Evolutionary conservation across 2,113 vertebrate species (phyloP).

Genomic region (Etheostoma spectabile): DNA sequence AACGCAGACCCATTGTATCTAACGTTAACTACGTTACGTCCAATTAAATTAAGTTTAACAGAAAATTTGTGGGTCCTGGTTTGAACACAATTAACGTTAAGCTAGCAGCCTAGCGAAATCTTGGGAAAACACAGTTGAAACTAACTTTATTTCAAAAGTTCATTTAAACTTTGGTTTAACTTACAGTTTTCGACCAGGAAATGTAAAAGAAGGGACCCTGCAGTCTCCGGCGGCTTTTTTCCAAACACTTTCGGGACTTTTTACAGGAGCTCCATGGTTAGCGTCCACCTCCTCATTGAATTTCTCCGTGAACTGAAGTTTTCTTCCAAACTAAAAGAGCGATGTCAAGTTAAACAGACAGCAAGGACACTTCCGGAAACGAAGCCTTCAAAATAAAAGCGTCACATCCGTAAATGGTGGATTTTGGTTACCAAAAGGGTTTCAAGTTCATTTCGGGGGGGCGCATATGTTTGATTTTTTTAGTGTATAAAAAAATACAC

Average conservation of each 20-base stretch:
- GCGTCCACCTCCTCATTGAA: constrained; percentile 45
- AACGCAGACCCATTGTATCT: not conserved
- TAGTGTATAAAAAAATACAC: no score
- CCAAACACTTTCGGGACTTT: not conserved
- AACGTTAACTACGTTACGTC: not conserved
- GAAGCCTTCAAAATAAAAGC: constrained; percentile 58
- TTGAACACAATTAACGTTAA: constrained; percentile 9
- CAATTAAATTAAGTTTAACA: not conserved
- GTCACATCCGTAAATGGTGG: accelerated
- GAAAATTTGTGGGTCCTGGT: no score
- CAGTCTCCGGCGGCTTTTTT: not conserved
- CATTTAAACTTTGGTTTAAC: constrained; percentile 42
- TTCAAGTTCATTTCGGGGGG: not conserved
- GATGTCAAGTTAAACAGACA: constrained; percentile 19
- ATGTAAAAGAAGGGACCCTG: not conserved
- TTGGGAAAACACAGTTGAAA: constrained; percentile 6
- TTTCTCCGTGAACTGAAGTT: constrained; percentile 38
- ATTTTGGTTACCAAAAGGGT: no score
- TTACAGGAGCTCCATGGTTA: constrained; percentile 56
- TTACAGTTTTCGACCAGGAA: constrained; percentile 54
- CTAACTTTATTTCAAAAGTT: not conserved
- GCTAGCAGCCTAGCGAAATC: constrained; percentile 1
- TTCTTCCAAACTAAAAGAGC: constrained; percentile 10
- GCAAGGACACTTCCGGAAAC: accelerated
- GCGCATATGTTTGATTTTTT: no score